Conservation (phyloP, 1,140 invertebrate species). For the Formica selysi region DNA sequence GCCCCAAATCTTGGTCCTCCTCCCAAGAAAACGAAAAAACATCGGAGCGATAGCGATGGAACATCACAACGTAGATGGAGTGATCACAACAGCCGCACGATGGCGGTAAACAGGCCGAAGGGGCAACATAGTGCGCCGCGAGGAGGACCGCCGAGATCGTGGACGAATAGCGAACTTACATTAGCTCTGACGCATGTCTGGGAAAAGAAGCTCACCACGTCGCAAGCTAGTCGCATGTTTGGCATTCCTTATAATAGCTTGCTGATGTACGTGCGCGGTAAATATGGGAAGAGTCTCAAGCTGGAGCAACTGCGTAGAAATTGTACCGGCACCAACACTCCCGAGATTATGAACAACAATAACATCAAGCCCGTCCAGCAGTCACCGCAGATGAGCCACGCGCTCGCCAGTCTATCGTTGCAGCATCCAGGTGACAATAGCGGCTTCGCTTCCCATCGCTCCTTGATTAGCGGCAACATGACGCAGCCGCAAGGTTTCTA, state of each 20-base stretch:
- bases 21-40: constrained; percentile 80
- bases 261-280: constrained; percentile 96
- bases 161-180: constrained; percentile 96
- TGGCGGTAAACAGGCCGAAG: constrained; percentile 90
- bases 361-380: constrained; percentile 88
- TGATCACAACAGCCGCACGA: constrained; percentile 74
- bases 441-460: constrained; percentile 87
- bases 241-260: constrained; percentile 96
- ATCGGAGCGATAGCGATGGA: constrained; percentile 72
- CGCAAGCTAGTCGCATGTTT: constrained; percentile 95
- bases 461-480: constrained; percentile 87
- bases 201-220: constrained; percentile 98
- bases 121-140: constrained; percentile 95
- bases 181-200: constrained; percentile 96
- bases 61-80: constrained; percentile 79
- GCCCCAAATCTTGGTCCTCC: constrained; percentile 70
- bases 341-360: constrained; percentile 91
- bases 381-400: constrained; percentile 85
- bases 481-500: constrained; percentile 90
- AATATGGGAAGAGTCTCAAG: constrained; percentile 96
- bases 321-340: constrained; percentile 90
- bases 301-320: constrained; percentile 95
- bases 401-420: constrained; percentile 72
- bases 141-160: constrained; percentile 94
- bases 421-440: constrained; percentile 78